Conservation (phyloP, 1,140 invertebrate species). For the Lysiphlebus fabarum region DNA sequence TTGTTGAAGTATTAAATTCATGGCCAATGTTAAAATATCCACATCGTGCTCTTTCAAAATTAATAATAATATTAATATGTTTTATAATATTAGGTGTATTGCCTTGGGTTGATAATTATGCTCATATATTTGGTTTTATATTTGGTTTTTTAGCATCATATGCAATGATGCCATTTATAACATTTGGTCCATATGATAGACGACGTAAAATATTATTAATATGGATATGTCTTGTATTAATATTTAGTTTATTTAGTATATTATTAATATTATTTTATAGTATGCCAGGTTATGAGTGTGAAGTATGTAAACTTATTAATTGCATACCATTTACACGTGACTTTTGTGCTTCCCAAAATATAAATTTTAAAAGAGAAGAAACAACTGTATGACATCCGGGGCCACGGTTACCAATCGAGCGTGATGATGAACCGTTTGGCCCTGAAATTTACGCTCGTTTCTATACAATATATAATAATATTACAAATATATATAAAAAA, state of each 20-base stretch:
- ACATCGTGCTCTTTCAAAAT: constrained; percentile 70
- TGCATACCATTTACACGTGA: constrained; percentile 86
- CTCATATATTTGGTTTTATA: constrained; percentile 87
- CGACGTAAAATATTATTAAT: constrained; percentile 77
- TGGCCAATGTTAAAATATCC: constrained; percentile 83
- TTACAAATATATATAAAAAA: no score
- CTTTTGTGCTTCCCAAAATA: constrained; percentile 91
- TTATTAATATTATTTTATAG: constrained; percentile 85
- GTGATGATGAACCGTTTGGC: constrained; percentile 50
- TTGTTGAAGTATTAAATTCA: constrained; percentile 86
- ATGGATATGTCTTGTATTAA: constrained; percentile 73
- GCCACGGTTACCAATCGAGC: constrained; percentile 54
- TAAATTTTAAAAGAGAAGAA: constrained; percentile 69
- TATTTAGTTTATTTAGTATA: constrained; percentile 71
- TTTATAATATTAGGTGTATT: constrained; percentile 86
- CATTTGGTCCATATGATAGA: constrained; percentile 79
- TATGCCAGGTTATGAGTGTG: constrained; percentile 84
- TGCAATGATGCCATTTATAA: constrained; percentile 84
- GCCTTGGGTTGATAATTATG: constrained; percentile 97
- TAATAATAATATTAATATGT: constrained; percentile 69
- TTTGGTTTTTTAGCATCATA: constrained; percentile 91
- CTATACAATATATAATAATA: constrained; percentile 19
- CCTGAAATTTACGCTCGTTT: constrained; percentile 41
- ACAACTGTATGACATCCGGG: constrained; percentile 53
- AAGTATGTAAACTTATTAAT: constrained; percentile 86